These are phyloP conservation scores for Onychostoma macrolepis DNA, from an alignment of 2,113 vertebrate species.

Conservation along the genomic window DNA sequence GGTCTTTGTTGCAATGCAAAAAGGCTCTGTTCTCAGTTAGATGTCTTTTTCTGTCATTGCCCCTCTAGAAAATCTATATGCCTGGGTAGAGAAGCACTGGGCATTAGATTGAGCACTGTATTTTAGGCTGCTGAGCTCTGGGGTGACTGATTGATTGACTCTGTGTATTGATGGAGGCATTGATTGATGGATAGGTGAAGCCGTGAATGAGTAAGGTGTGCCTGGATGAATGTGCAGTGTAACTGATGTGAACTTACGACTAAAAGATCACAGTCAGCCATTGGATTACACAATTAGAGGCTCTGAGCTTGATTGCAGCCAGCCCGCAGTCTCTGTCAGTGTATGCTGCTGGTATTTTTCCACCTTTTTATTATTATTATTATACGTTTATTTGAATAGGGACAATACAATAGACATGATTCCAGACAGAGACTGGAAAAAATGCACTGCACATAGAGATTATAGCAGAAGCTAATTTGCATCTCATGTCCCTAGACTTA, in stretches of 20 bases:
- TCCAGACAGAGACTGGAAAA: too few species aligned
- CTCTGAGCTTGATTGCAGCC: background rate
- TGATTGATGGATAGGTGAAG: conserved; percentile 30
- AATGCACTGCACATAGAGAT: too few species aligned
- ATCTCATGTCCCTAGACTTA: too few species aligned
- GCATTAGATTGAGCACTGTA: conserved; percentile 30
- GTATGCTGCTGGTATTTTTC: background rate
- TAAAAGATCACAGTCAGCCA: background rate
- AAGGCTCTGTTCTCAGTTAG: conserved; percentile 51
- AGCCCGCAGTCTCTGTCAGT: background rate
- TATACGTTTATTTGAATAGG: too few species aligned
- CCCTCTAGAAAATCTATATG: background rate
- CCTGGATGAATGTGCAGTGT: conserved; percentile 52
- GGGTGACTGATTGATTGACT: conserved; percentile 46
- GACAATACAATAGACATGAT: too few species aligned
- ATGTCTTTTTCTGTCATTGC: conserved; percentile 18
- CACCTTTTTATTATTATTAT: too few species aligned
- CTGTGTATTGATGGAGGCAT: conserved; percentile 46
- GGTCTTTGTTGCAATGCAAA: conserved; percentile 57
- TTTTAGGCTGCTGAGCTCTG: conserved; percentile 20
- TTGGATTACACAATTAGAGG: background rate
- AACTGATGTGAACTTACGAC: conserved; percentile 45
- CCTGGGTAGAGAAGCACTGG: background rate
- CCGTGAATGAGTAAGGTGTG: conserved; percentile 41
- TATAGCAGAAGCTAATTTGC: too few species aligned